Evolutionary conservation across 1,140 invertebrate genomes (phyloP).

Genomic region (Papilio machaon): DNA sequence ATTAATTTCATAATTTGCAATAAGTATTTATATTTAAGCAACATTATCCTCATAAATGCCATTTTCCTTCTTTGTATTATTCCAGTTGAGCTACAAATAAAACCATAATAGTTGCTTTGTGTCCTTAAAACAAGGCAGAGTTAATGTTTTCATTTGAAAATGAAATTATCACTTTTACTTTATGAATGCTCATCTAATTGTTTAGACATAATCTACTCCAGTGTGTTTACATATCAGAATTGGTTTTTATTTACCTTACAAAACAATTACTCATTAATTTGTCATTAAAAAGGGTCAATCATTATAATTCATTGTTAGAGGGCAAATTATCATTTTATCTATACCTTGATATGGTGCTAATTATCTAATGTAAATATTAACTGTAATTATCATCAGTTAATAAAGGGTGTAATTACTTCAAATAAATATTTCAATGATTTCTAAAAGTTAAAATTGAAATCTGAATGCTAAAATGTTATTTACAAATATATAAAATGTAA

Average conservation of each 20-base stretch:
- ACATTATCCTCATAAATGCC: neutral
- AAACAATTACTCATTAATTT: neutral
- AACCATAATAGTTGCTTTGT: neutral
- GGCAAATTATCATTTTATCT: neutral
- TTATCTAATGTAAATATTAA: neutral
- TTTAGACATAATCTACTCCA: neutral
- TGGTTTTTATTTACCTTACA: neutral
- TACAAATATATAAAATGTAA: no score
- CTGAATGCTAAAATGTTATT: no score
- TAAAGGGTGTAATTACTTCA: neutral
- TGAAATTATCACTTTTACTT: neutral
- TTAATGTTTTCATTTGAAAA: neutral
- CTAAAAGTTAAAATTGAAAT: neutral
- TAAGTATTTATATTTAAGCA: neutral
- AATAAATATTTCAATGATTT: neutral
- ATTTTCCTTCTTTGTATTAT: neutral
- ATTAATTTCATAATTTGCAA: neutral
- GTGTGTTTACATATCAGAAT: neutral
- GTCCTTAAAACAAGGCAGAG: neutral
- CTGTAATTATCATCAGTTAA: neutral
- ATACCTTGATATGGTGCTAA: neutral
- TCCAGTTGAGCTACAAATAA: neutral
- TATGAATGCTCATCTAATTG: neutral
- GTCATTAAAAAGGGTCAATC: neutral
- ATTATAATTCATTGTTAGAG: neutral